Evolutionary conservation across 2,797 vertebrate genomes (phyloP).

Genomic region (Prunella strophiata): DNA sequence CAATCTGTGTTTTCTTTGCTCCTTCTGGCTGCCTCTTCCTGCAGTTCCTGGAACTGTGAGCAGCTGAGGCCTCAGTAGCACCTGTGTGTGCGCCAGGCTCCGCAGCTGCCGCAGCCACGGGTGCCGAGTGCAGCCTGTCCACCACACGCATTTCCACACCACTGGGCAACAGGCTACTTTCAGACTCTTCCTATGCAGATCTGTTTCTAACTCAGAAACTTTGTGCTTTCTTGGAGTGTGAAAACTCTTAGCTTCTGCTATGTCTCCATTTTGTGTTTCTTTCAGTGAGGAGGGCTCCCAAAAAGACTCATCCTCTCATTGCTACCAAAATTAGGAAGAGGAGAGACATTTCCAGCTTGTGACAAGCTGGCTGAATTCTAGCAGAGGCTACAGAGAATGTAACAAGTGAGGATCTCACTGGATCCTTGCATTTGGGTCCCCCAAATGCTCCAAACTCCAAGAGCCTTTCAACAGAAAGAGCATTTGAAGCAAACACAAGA

Average conservation of each 20-base stretch:
- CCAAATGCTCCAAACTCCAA: not conserved
- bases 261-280: not conserved
- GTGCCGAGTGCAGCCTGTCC: not conserved
- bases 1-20: constrained; percentile 51
- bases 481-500: not conserved
- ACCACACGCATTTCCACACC: not conserved
- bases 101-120: not conserved
- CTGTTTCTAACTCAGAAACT: not conserved
- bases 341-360: not conserved
- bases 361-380: not conserved
- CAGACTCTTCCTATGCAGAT: not conserved
- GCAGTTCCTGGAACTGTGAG: constrained; percentile 51
- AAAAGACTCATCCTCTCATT: not conserved
- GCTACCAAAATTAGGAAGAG: not conserved
- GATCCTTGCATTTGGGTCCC: not conserved
- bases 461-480: not conserved
- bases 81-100: not conserved
- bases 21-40: constrained; percentile 37
- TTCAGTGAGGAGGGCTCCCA: accelerated
- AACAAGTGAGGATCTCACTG: not conserved
- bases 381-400: not conserved
- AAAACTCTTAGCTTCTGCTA: not conserved
- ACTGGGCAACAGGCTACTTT: not conserved
- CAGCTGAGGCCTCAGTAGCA: constrained; percentile 30
- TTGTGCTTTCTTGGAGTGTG: accelerated